Percentiles rank a stretch among this genome's conserved stretches.
These are phyloP conservation scores for Acromyrmex echinatior DNA, from an alignment of 1,140 invertebrate species.

Conservation along the genomic window DNA sequence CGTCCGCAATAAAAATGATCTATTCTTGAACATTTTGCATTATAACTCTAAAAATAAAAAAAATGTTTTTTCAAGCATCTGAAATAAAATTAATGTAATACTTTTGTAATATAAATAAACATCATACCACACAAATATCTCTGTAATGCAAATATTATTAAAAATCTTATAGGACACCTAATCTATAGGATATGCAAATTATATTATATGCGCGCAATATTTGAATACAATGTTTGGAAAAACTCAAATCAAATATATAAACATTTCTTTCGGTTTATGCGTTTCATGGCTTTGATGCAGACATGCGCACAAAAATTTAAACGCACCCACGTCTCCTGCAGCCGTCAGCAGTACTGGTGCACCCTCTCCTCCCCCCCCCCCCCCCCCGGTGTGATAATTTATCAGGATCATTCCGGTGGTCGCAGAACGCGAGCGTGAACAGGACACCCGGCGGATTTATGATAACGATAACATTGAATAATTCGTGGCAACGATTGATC, in stretches of 20 bases:
- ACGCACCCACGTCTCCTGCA: conserved; percentile 44
- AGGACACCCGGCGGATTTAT: conserved; percentile 72
- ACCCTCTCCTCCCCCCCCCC: conserved; percentile 33
- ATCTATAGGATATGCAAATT: not conserved
- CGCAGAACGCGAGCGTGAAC: conserved; percentile 50
- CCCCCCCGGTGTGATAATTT: conserved; percentile 68
- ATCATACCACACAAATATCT: not conserved
- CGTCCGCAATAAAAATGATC: conserved; percentile 38
- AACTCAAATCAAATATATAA: conserved; percentile 16
- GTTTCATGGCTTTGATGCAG: conserved; percentile 23
- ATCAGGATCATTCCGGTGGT: conserved; percentile 74
- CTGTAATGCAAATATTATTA: not conserved
- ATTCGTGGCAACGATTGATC: conserved; percentile 75
- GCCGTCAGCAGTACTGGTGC: conserved; percentile 57
- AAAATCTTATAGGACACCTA: not conserved
- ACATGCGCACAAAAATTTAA: conserved; percentile 69
- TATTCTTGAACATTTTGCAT: conserved; percentile 10
- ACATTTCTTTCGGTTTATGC: conserved; percentile 28
- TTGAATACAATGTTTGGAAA: conserved; percentile 26
- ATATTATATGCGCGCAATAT: not conserved
- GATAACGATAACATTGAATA: conserved; percentile 79
- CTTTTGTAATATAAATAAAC: not conserved
- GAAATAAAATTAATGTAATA: not conserved
- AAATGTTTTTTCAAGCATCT: not conserved
- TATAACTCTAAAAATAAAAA: not conserved